Percentiles rank a stretch among this genome's conserved stretches.
Conservation (phyloP, 2,797 vertebrate genomes). For the Poeciliopsis paucimaculata region DNA sequence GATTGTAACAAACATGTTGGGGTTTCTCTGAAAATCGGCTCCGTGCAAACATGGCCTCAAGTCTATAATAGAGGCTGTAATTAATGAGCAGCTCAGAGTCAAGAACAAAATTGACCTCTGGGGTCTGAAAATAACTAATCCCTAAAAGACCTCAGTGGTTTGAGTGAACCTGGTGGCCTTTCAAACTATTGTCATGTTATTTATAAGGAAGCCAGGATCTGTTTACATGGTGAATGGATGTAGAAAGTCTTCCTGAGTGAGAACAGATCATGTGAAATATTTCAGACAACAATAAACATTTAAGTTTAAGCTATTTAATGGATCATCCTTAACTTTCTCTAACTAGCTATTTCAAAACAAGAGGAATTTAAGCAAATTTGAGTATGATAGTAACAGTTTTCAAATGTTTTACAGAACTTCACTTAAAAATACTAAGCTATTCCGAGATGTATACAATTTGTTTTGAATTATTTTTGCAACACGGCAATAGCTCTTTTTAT, state of each 20-base stretch:
- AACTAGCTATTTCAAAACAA: not conserved
- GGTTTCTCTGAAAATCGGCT: too few species aligned
- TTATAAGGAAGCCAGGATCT: not conserved
- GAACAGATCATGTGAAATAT: not conserved
- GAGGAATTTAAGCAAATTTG: not conserved
- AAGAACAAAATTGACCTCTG: not conserved
- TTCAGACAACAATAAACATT: not conserved
- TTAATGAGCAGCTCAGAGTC: not conserved
- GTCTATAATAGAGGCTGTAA: not conserved
- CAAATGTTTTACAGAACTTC: not conserved
- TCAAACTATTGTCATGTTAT: not conserved
- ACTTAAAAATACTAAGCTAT: not conserved
- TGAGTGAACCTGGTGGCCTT: not conserved
- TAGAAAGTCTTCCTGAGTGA: not conserved
- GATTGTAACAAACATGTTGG: too few species aligned
- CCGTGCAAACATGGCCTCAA: too few species aligned
- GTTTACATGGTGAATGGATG: not conserved
- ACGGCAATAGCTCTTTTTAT: slow-evolving; percentile 54
- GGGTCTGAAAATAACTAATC: not conserved
- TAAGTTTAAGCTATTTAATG: not conserved
- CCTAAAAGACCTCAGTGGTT: not conserved
- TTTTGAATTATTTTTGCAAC: slow-evolving; percentile 35
- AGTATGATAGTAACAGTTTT: not conserved
- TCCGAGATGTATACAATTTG: slow-evolving; percentile 20
- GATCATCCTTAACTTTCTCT: not conserved